Evolutionary conservation across 2,113 vertebrate genomes (phyloP).

Genomic region (Microcebus murinus): DNA sequence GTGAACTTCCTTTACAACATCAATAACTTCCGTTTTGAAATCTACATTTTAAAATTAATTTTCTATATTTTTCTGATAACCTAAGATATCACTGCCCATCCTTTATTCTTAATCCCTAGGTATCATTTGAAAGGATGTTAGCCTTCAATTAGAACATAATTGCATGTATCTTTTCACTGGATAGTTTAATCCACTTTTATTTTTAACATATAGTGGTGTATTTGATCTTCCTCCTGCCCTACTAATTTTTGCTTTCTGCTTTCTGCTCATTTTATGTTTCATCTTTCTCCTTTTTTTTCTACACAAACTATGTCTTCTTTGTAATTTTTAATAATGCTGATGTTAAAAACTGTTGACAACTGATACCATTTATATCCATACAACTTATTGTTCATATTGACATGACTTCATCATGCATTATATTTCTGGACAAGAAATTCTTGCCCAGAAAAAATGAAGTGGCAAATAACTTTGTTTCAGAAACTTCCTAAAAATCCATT

Average conservation of each 20-base stretch:
- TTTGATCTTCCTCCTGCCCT: background rate
- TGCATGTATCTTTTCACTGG: background rate
- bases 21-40: background rate
- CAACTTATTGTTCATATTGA: background rate
- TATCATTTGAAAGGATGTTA: background rate
- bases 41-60: background rate
- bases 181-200: background rate
- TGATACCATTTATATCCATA: background rate
- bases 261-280: background rate
- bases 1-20: background rate
- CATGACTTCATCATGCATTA: too few relatives aligned
- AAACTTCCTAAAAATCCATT: background rate
- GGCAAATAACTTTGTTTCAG: background rate
- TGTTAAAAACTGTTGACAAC: background rate
- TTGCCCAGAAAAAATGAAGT: slow-evolving; percentile 21
- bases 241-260: slow-evolving; percentile 6
- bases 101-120: background rate
- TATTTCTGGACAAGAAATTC: background rate
- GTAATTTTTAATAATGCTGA: background rate
- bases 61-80: too few relatives aligned
- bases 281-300: background rate
- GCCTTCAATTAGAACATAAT: background rate
- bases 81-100: background rate
- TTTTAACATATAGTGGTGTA: background rate
- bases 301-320: background rate